phyloP scores from a whole-genome alignment of 2,113 vertebrate species.

The Nesospiza acunhae region DNA sequence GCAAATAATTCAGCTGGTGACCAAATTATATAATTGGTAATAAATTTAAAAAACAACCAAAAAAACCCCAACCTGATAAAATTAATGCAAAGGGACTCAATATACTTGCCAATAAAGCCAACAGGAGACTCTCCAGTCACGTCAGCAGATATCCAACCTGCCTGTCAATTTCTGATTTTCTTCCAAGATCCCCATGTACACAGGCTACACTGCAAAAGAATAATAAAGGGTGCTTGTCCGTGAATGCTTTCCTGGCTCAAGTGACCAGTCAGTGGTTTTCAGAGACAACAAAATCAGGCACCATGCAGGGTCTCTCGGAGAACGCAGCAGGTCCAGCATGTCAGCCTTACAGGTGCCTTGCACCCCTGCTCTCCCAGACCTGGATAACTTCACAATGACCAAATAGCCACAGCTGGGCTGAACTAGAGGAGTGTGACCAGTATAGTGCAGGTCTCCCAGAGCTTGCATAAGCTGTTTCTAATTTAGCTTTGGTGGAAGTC shows the following conservation, averaged over 20 bases:
- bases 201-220: neutral
- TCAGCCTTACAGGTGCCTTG: neutral
- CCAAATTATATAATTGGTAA: neutral
- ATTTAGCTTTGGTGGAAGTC: neutral
- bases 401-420: neutral
- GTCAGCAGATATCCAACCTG: neutral
- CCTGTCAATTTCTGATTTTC: neutral
- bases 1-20: neutral
- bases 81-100: fast-evolving
- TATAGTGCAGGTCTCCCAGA: neutral
- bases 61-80: neutral
- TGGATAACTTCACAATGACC: neutral
- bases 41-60: neutral
- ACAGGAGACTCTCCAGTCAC: neutral
- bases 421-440: neutral
- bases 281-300: neutral
- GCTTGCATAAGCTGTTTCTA: neutral
- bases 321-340: neutral
- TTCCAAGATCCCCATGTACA: neutral
- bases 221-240: neutral
- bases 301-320: fast-evolving
- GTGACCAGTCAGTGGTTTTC: neutral
- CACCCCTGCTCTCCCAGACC: fast-evolving
- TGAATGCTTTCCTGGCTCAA: neutral
- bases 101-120: neutral